These are phyloP conservation scores for Papilio aristodemus DNA, from an alignment of 1,140 invertebrate genomes.

Conservation along the genomic window DNA sequence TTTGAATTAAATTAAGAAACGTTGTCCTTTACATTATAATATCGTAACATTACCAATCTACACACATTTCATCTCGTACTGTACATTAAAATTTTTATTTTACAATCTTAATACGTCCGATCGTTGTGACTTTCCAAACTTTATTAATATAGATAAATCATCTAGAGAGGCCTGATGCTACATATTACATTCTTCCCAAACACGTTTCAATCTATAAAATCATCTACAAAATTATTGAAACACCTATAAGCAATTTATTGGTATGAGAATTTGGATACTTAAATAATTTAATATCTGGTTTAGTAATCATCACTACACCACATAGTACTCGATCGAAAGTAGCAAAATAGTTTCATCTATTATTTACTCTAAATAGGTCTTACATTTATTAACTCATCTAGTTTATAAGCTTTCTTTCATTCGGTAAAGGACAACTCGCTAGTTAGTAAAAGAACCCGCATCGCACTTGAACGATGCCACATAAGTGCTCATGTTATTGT, in stretches of 20 bases:
- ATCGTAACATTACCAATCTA: not conserved
- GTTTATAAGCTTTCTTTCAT: not conserved
- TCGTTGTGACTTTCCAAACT: constrained; percentile 7
- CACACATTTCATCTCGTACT: not conserved
- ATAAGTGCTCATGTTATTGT: not conserved
- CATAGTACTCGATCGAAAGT: not conserved
- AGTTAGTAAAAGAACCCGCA: constrained; percentile 8
- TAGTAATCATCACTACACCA: not conserved
- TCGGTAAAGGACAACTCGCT: constrained; percentile 14
- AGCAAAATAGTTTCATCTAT: not conserved
- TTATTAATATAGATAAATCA: not conserved
- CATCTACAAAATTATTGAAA: too few relatives aligned
- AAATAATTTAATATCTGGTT: too few relatives aligned
- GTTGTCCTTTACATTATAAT: constrained; percentile 15
- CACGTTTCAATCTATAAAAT: too few relatives aligned
- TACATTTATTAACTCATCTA: not conserved
- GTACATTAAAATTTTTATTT: not conserved
- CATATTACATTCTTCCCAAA: too few relatives aligned
- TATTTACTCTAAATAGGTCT: not conserved
- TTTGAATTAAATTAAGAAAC: constrained; percentile 18
- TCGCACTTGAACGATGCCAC: not conserved
- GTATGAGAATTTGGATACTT: too few relatives aligned
- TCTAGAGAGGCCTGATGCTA: too few relatives aligned
- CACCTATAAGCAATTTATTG: too few relatives aligned
- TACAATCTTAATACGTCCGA: not conserved